Percentiles rank a stretch among this genome's conserved stretches.
Evolutionary conservation across 2,888 invertebrate genomes (phyloP).

Genomic region (Poecilus cupreus): DNA sequence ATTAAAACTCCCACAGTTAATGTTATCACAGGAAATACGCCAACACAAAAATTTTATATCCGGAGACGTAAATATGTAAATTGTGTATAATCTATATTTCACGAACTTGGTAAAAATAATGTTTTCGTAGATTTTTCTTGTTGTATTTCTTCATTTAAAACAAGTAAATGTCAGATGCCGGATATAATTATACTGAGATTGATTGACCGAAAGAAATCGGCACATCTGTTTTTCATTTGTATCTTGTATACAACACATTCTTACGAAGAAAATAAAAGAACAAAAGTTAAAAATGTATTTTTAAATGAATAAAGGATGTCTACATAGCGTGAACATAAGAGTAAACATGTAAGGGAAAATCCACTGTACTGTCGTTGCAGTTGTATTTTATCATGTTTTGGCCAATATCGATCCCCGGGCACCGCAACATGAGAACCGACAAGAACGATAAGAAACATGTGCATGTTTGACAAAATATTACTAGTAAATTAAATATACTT

Average conservation of each 20-base stretch:
- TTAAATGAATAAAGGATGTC: constrained; percentile 12
- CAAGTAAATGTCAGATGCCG: constrained; percentile 6
- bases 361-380: constrained; percentile 29
- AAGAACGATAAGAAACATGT: constrained; percentile 46
- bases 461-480: constrained; percentile 49
- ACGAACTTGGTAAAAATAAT: neutral
- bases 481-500: constrained; percentile 38
- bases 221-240: neutral
- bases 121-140: neutral
- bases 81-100: neutral
- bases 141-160: neutral
- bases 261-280: constrained; percentile 8
- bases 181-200: neutral
- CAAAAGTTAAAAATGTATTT: constrained; percentile 7
- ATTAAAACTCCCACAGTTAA: constrained; percentile 18
- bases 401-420: constrained; percentile 46
- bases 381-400: constrained; percentile 56
- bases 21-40: constrained; percentile 50
- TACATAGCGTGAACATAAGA: constrained; percentile 1
- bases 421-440: constrained; percentile 39
- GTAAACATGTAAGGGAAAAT: constrained; percentile 40
- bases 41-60: constrained; percentile 27
- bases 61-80: constrained; percentile 18
- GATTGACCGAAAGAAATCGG: neutral
- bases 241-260: neutral